These are phyloP conservation scores for Pseudorasbora parva DNA, from an alignment of 2,113 vertebrate genomes.

Conservation along the genomic window DNA sequence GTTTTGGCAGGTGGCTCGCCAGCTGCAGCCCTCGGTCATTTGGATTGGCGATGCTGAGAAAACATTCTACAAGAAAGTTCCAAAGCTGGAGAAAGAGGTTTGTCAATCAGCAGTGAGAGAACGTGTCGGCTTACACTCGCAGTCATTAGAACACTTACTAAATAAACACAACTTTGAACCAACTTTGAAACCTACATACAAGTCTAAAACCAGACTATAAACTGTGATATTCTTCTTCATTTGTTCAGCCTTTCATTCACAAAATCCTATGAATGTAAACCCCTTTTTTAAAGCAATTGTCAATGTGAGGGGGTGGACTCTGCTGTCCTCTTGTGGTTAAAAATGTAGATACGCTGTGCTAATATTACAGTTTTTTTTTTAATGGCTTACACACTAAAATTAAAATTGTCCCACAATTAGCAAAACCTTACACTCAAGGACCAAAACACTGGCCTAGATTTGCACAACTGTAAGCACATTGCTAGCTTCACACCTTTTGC, in stretches of 20 bases:
- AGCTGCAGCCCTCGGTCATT: constrained; percentile 84
- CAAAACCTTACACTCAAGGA: too few relatives aligned
- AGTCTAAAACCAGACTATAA: background rate
- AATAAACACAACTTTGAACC: constrained; percentile 14
- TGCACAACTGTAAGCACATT: too few relatives aligned
- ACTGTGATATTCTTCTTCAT: background rate
- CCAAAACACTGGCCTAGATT: too few relatives aligned
- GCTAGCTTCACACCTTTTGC: too few relatives aligned
- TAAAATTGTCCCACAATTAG: too few relatives aligned
- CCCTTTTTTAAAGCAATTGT: background rate
- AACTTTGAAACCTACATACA: background rate
- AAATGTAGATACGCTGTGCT: background rate
- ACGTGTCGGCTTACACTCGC: background rate
- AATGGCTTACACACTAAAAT: too few relatives aligned
- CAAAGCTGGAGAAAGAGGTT: constrained; percentile 73
- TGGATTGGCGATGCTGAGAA: constrained; percentile 86
- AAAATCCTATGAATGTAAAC: background rate
- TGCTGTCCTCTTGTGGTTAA: constrained; percentile 57
- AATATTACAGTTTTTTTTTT: too few relatives aligned
- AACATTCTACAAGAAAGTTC: constrained; percentile 79
- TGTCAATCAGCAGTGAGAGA: constrained; percentile 25
- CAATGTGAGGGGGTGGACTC: background rate
- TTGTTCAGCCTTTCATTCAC: background rate
- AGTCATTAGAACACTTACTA: constrained; percentile 9
- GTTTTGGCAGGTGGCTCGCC: constrained; percentile 79